These are phyloP conservation scores for Aphidoletes aphidimyza DNA, from an alignment of 2,888 invertebrate genomes.

Conservation along the genomic window DNA sequence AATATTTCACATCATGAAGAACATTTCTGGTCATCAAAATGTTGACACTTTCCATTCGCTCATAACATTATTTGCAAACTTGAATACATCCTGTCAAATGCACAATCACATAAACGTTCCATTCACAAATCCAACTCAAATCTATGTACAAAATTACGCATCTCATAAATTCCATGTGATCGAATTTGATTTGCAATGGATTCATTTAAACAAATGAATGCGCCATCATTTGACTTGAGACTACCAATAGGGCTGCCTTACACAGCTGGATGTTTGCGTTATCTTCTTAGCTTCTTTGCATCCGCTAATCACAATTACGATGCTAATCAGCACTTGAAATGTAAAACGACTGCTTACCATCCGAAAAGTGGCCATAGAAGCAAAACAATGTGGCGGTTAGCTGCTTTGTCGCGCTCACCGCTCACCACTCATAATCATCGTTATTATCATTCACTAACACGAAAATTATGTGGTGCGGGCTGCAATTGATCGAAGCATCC, in stretches of 20 bases:
- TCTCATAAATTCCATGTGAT: not conserved
- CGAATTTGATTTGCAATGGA: constrained; percentile 18
- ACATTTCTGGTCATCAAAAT: no score
- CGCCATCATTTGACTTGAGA: no score
- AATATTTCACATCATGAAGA: no score
- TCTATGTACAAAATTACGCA: not conserved
- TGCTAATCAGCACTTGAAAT: not conserved
- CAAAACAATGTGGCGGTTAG: not conserved
- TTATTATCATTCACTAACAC: not conserved
- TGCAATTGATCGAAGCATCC: not conserved
- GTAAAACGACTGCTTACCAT: not conserved
- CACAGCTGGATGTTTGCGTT: not conserved
- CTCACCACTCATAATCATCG: not conserved
- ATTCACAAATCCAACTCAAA: no score
- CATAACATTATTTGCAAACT: no score
- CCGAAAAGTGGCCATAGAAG: no score
- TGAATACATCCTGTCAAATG: no score
- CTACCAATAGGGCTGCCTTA: not conserved
- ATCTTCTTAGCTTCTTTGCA: not conserved
- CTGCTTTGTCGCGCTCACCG: no score
- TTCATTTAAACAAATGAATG: not conserved
- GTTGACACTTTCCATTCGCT: no score
- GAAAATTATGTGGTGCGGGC: not conserved
- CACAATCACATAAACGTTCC: no score
- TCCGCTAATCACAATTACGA: not conserved